phyloP scores from a whole-genome alignment of 2,888 invertebrate species.

The Margaritifera margaritifera region DNA sequence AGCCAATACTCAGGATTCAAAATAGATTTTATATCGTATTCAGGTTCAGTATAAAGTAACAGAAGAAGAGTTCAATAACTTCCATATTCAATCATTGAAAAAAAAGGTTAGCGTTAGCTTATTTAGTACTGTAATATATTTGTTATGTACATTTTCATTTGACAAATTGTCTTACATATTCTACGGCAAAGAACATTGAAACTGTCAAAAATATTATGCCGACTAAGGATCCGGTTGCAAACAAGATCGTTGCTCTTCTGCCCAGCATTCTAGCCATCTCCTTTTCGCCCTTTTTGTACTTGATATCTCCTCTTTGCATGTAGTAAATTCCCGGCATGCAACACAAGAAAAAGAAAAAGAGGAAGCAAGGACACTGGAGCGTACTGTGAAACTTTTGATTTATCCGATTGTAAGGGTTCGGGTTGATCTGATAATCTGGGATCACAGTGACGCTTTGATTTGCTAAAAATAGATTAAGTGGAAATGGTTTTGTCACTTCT shows the following conservation, averaged over 20 bases:
- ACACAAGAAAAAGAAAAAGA: slow-evolving; percentile 57
- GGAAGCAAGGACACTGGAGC: slow-evolving; percentile 52
- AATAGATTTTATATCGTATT: too few relatives aligned
- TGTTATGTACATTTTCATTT: background rate
- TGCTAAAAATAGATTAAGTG: slow-evolving; percentile 25
- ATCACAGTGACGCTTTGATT: slow-evolving; percentile 9
- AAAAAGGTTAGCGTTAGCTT: too few relatives aligned
- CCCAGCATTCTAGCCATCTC: slow-evolving; percentile 36
- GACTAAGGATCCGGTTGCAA: slow-evolving; percentile 38
- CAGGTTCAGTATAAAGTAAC: too few relatives aligned
- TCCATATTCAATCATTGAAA: too few relatives aligned
- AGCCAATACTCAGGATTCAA: too few relatives aligned
- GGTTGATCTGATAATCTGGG: slow-evolving; percentile 35
- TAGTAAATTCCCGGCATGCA: slow-evolving; percentile 51
- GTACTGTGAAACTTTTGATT: slow-evolving; percentile 50
- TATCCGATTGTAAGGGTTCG: slow-evolving; percentile 52
- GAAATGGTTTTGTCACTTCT: slow-evolving; percentile 24
- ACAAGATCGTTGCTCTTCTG: slow-evolving; percentile 38
- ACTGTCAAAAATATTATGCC: slow-evolving; percentile 38
- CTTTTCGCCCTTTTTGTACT: slow-evolving; percentile 44
- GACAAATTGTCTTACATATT: slow-evolving; percentile 35
- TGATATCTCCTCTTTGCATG: slow-evolving; percentile 49
- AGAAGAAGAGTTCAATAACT: too few relatives aligned
- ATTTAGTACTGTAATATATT: too few relatives aligned
- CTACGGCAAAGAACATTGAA: slow-evolving; percentile 38